These are phyloP conservation scores for Caranx melampygus DNA, from an alignment of 2,113 vertebrate genomes.

Conservation along the genomic window DNA sequence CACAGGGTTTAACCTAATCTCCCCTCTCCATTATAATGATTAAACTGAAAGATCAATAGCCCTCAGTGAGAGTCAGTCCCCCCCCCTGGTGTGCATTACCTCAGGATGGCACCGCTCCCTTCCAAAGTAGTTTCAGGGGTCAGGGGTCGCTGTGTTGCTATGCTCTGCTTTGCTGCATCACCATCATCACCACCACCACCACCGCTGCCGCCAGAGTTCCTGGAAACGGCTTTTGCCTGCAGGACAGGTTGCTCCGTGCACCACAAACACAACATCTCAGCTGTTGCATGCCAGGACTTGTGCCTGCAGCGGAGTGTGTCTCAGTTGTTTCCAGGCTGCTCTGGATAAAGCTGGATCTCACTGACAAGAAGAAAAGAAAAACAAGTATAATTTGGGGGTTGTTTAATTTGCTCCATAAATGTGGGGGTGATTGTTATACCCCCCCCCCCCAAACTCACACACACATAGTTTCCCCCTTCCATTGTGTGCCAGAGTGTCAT, in stretches of 20 bases:
- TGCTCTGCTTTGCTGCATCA: no score
- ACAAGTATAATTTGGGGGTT: constrained; percentile 7
- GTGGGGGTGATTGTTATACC: constrained; percentile 44
- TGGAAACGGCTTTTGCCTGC: constrained; percentile 12
- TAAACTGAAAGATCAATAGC: constrained; percentile 17
- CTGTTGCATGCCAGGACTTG: constrained; percentile 50
- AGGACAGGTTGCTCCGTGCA: constrained; percentile 46
- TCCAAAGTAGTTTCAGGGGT: constrained; percentile 19
- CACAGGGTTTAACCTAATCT: not conserved
- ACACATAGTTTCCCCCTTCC: constrained; percentile 42
- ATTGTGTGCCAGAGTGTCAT: constrained; percentile 47
- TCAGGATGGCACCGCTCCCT: constrained; percentile 2
- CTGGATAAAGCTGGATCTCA: constrained; percentile 22
- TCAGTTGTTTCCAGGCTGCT: constrained; percentile 27
- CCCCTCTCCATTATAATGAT: constrained; percentile 26
- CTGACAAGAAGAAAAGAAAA: not conserved
- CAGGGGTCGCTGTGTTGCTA: constrained; percentile 18
- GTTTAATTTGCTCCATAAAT: constrained; percentile 46
- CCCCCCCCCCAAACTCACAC: not conserved
- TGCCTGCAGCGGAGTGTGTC: constrained; percentile 3
- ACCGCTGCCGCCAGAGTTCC: constrained; percentile 1
- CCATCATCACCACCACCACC: no score
- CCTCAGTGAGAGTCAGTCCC: not conserved
- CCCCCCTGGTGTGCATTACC: not conserved
- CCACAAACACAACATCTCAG: constrained; percentile 12